These are phyloP conservation scores for Crocodylus rhombifer DNA, from an alignment of 2,797 vertebrate genomes.

Conservation along the genomic window DNA sequence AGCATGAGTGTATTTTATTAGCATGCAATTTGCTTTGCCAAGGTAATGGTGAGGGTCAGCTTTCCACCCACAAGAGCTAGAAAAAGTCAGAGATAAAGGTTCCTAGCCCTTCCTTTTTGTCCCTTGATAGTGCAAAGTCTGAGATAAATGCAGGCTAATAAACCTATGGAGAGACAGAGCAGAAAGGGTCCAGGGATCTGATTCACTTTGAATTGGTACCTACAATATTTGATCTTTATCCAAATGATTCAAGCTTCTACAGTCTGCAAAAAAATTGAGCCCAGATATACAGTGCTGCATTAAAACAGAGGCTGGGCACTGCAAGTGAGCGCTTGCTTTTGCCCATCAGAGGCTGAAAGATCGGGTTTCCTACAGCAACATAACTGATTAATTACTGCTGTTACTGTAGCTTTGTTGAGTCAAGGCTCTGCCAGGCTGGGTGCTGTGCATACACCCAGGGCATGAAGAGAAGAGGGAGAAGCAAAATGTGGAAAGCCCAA, in stretches of 20 bases:
- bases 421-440: not conserved
- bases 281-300: too few relatives aligned
- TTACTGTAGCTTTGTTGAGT: not conserved
- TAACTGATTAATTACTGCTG: not conserved
- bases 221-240: accelerated
- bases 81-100: constrained; percentile 18
- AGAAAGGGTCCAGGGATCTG: accelerated
- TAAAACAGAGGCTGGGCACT: accelerated
- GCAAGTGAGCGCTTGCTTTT: not conserved
- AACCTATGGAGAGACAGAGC: not conserved
- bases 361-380: not conserved
- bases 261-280: accelerated
- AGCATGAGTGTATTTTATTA: not conserved
- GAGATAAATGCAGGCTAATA: accelerated
- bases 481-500: not conserved
- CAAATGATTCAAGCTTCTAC: accelerated
- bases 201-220: accelerated
- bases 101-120: not conserved
- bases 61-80: not conserved
- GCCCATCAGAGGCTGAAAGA: not conserved
- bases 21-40: constrained; percentile 17
- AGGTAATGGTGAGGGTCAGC: not conserved
- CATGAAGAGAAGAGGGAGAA: not conserved
- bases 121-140: accelerated
- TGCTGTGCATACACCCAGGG: not conserved